These are phyloP conservation scores for Clupea harengus DNA, from an alignment of 2,113 vertebrate genomes.

Conservation along the genomic window DNA sequence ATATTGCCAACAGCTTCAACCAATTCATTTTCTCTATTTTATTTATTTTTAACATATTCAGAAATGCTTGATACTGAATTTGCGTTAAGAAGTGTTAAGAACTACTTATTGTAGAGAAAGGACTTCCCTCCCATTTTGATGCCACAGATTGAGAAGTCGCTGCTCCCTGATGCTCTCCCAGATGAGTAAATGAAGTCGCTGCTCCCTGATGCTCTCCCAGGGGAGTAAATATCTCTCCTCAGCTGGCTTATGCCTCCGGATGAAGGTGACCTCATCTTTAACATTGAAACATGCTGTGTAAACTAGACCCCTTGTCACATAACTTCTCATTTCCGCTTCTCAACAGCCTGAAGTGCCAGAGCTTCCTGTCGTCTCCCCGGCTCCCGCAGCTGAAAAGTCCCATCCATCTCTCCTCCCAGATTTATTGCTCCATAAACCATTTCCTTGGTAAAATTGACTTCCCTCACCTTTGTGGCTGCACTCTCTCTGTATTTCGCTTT, in stretches of 20 bases:
- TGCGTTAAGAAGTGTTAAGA: background rate
- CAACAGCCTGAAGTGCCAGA: constrained; percentile 39
- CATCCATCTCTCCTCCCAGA: constrained; percentile 36
- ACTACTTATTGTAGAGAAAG: background rate
- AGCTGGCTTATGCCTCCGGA: background rate
- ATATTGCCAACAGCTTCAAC: too few relatives aligned
- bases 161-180: background rate
- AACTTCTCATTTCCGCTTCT: constrained; percentile 38
- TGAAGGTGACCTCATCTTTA: constrained; percentile 1
- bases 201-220: background rate
- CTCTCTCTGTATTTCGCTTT: constrained; percentile 6
- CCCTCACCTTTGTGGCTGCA: constrained; percentile 32
- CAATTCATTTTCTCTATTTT: background rate
- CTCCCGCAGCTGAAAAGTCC: constrained; percentile 27
- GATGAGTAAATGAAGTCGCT: background rate
- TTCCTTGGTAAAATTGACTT: constrained; percentile 54
- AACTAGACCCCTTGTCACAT: constrained; percentile 28
- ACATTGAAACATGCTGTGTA: constrained; percentile 16
- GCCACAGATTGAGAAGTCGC: background rate
- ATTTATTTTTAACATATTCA: background rate
- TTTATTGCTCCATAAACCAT: constrained; percentile 58
- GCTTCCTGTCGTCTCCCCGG: constrained; percentile 37
- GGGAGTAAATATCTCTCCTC: background rate
- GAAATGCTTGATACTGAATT: background rate
- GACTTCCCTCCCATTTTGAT: background rate